These are phyloP conservation scores for Linyphia triangularis DNA, from an alignment of 2,888 invertebrate species.

Conservation along the genomic window DNA sequence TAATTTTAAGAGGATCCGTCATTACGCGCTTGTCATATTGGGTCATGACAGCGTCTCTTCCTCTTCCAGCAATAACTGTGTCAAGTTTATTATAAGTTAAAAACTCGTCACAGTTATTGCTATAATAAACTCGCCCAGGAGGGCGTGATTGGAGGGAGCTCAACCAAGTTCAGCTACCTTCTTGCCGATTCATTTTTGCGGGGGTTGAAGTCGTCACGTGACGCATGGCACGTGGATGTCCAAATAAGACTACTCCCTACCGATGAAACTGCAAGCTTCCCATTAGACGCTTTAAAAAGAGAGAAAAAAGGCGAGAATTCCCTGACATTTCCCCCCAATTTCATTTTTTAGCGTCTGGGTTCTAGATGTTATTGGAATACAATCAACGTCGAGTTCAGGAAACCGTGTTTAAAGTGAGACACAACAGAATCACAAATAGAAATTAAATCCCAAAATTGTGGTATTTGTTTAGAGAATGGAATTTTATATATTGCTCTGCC, in stretches of 20 bases:
- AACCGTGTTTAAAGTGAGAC: too few relatives aligned
- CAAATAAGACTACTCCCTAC: slow-evolving; percentile 46
- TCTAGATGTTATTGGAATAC: too few relatives aligned
- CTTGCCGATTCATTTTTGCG: slow-evolving; percentile 38
- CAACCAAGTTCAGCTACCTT: slow-evolving; percentile 23
- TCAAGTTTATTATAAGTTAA: background rate
- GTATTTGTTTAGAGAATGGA: too few relatives aligned
- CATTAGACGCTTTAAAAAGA: background rate
- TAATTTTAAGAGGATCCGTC: background rate
- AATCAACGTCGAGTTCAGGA: too few relatives aligned
- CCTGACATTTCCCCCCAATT: too few relatives aligned
- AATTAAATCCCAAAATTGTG: too few relatives aligned
- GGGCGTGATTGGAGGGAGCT: too few relatives aligned
- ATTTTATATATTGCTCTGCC: too few relatives aligned
- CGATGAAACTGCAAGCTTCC: too few relatives aligned
- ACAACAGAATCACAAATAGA: too few relatives aligned
- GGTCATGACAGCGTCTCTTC: background rate
- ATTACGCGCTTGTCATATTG: background rate
- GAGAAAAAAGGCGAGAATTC: background rate
- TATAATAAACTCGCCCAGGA: background rate
- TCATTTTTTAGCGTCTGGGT: too few relatives aligned
- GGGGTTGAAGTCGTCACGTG: slow-evolving; percentile 44
- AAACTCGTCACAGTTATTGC: background rate
- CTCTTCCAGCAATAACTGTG: background rate
- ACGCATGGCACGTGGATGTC: slow-evolving; percentile 35